These are phyloP conservation scores for Polypedilum pembai DNA, from an alignment of 1,140 invertebrate species.

Conservation along the genomic window DNA sequence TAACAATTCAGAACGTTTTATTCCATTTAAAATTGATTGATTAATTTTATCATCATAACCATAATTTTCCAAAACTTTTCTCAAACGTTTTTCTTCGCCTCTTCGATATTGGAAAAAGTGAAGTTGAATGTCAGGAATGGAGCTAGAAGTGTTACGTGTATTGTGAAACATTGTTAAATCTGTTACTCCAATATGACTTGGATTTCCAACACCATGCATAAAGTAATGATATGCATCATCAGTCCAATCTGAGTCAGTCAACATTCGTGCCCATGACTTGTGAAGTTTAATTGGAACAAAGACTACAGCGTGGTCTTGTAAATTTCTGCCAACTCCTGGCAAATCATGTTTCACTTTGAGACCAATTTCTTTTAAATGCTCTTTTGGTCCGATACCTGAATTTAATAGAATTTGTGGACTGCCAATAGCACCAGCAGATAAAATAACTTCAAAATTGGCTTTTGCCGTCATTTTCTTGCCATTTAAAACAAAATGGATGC, in stretches of 20 bases:
- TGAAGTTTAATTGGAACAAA: conserved; percentile 39
- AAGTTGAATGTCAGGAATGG: conserved; percentile 16
- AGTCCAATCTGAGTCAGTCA: conserved; percentile 39
- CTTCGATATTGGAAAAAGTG: neutral
- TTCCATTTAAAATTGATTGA: neutral
- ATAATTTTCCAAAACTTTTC: neutral
- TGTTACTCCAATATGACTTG: conserved; percentile 43
- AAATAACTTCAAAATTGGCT: conserved; percentile 55
- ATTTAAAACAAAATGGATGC: conserved; percentile 35
- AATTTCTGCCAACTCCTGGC: conserved; percentile 53
- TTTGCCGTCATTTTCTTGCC: conserved; percentile 43
- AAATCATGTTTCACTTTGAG: conserved; percentile 49
- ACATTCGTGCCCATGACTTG: conserved; percentile 36
- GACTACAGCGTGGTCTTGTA: conserved; percentile 57
- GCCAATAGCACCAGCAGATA: conserved; percentile 53
- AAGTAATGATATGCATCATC: conserved; percentile 46
- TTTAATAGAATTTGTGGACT: conserved; percentile 61
- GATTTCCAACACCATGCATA: conserved; percentile 41
- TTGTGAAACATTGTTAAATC: conserved; percentile 44
- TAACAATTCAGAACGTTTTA: conserved; percentile 31
- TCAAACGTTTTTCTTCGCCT: neutral
- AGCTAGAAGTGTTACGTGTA: conserved; percentile 37
- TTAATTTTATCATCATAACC: conserved; percentile 12
- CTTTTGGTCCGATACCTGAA: conserved; percentile 61
- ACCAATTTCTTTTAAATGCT: conserved; percentile 53